Evolutionary conservation across 2,888 invertebrate genomes (phyloP).

Genomic region (Aphodius granarius): DNA sequence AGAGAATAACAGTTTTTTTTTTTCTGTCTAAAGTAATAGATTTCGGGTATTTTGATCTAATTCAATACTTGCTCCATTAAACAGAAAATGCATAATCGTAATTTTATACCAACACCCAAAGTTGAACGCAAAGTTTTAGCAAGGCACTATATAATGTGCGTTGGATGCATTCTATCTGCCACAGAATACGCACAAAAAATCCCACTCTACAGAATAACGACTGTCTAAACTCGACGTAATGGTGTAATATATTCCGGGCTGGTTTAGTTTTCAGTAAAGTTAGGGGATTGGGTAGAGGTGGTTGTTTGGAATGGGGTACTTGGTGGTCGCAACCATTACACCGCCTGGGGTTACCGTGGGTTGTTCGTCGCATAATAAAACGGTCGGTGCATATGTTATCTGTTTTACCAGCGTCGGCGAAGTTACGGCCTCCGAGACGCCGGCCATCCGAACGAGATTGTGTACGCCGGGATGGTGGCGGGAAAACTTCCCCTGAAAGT

Average conservation of each 20-base stretch:
- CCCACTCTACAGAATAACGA: neutral
- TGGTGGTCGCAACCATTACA: neutral
- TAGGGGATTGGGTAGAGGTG: neutral
- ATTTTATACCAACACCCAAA: neutral
- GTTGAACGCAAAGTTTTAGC: neutral
- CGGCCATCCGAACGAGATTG: neutral
- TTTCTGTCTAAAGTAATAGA: too few relatives aligned
- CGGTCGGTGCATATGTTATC: neutral
- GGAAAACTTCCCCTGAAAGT: neutral
- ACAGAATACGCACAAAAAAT: neutral
- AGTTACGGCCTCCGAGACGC: neutral
- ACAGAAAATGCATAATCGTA: too few relatives aligned
- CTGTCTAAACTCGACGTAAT: neutral
- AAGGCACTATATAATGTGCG: neutral
- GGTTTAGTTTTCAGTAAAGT: neutral
- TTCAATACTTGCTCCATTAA: too few relatives aligned
- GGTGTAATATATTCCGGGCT: neutral
- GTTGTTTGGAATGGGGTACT: neutral
- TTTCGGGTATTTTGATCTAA: too few relatives aligned
- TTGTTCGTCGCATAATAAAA: neutral
- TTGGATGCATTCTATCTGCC: neutral
- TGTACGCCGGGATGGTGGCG: neutral
- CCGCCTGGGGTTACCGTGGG: neutral
- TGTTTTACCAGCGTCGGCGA: neutral
- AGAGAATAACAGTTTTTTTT: too few relatives aligned